A percentile compares a stretch with the other conserved stretches of the same genome.
phyloP scores from a whole-genome alignment of 2,888 invertebrate genomes.

The Drosophila rubida region DNA sequence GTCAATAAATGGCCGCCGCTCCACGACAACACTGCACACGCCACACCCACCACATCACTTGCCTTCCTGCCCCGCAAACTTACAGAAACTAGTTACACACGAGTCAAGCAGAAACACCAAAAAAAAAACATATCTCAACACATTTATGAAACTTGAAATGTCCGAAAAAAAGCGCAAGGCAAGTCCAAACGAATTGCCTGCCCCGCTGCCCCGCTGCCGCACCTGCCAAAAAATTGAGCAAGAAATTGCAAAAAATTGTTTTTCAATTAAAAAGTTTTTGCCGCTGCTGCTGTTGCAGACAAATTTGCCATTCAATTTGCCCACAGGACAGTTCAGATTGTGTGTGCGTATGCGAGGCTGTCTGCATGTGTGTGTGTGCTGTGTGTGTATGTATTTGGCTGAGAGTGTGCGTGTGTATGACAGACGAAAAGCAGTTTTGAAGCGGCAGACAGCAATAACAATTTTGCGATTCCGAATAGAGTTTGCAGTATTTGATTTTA shows the following conservation, averaged over 20 bases:
- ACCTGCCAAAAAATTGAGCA: constrained; percentile 50
- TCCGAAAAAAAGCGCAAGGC: constrained; percentile 28
- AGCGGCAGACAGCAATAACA: constrained; percentile 1
- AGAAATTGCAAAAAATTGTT: constrained; percentile 63
- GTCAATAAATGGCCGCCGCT: constrained; percentile 71
- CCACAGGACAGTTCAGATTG: constrained; percentile 54
- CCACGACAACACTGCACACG: constrained; percentile 11
- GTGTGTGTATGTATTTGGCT: background rate
- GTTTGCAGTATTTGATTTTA: background rate
- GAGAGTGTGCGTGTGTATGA: constrained; percentile 12
- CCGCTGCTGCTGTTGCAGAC: constrained; percentile 68
- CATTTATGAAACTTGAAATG: constrained; percentile 73
- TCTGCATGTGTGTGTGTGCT: no score
- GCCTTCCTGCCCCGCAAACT: constrained; percentile 8
- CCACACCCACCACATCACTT: constrained; percentile 2
- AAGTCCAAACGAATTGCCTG: constrained; percentile 6
- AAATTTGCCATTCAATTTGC: constrained; percentile 75
- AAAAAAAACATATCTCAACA: constrained; percentile 49
- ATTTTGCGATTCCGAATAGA: constrained; percentile 3
- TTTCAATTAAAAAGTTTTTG: constrained; percentile 77
- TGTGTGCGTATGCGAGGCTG: background rate
- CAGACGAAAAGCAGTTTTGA: constrained; percentile 24
- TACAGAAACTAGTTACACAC: constrained; percentile 68
- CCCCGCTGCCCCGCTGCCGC: constrained; percentile 7
- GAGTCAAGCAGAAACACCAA: constrained; percentile 12